Evolutionary conservation across 1,140 invertebrate genomes (phyloP), one percentile per base, ranked within the genome.

Genomic region (Eulimnadia texana): DNA sequence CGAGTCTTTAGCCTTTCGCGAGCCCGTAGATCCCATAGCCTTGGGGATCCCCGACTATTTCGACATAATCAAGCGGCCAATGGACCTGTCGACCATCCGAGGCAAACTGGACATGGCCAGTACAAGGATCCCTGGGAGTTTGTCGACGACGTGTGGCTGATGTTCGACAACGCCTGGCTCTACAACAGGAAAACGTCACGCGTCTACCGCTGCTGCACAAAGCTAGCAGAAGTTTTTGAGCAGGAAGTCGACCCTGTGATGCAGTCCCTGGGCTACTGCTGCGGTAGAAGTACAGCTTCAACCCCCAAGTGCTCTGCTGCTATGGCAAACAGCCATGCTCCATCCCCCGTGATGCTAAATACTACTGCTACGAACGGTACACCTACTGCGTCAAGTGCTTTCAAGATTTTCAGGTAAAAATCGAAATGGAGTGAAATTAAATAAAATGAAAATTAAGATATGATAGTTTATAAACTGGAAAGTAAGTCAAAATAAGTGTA

Each of bases 351-450:
- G 96, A 99, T 77, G 91, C 93, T 49, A 93, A 95, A 72, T 99
- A 99, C 76, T 98, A 88, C 75, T 92, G 89, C 70, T 99, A 94
- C 74, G 92, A 98, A 80, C 94, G 93, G 83, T 98, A 98, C 78
- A 96, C 93, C 65, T 99, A 96, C 81, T 99, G 97, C 84, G 86
- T 93, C 77, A 98, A 98, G 80, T 99, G 96, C 81, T 99, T 99
- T 83, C 93, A 95, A 74, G 94, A 98, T 74, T 96, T 99, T 76
- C 33, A 42, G 33, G 33, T 42, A 42, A n/a, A n/a, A n/a, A n/a
- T n/a, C n/a, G n/a, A n/a, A n/a, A n/a, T n/a, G n/a, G n/a, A n/a
- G n/a, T n/a, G n/a, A n/a, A n/a, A n/a, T n/a, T n/a, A n/a, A n/a
- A n/a, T n/a, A n/a, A n/a, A n/a, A n/a, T n/a, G n/a, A n/a, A n/a